Evolutionary conservation across 2,113 vertebrate genomes (phyloP), one percentile per base, ranked within the genome.

Genomic region (Thunnus maccoyii): DNA sequence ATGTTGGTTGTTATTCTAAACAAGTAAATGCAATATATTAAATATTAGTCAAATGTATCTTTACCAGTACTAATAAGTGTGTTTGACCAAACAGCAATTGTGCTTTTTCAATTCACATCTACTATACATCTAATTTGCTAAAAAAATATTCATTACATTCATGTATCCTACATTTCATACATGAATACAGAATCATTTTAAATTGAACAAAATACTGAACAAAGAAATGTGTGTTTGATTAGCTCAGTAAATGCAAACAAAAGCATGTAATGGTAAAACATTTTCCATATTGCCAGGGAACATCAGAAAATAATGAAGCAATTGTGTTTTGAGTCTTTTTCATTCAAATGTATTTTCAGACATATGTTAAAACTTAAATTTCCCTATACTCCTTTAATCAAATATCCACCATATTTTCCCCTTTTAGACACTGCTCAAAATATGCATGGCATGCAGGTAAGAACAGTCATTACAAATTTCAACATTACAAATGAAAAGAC

Each of bases 381-480:
- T 20, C 17, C 0, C 14, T 56, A 58, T 4, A 25, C 17, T 50
- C 22, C 18, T 78, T 77, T 84, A 15, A 77, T 68, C 15, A 66
- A 66, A 50, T 22, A 73, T 36, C 7, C 3, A 46, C 11, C 46
- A 2, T 51, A 7, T 44, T 7, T 48, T 1, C 10, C 15, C 25
- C 22, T 46, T 54, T 64, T 62, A 57, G 32, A 67, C 3, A 30
- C 32, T 72, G 15, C 5, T 64, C 2, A 15, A 62, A 46, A 52
- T 79, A 69, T 47, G 16, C 14, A 20, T 48, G 2, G 4, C 80
- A 78, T 83, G 72, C 87, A 72, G 44, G 22, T 30, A 72, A 55
- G 12, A 74, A 63, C 11, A 84, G 52, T 71, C 14, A 47, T 69
- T 30, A 30, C 27, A 30, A 30, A 30, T 30, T 30, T 3, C 27